Base-by-base conservation (phyloP, 2,888 invertebrate genomes). In the Philopedon plagiatum region DNA sequence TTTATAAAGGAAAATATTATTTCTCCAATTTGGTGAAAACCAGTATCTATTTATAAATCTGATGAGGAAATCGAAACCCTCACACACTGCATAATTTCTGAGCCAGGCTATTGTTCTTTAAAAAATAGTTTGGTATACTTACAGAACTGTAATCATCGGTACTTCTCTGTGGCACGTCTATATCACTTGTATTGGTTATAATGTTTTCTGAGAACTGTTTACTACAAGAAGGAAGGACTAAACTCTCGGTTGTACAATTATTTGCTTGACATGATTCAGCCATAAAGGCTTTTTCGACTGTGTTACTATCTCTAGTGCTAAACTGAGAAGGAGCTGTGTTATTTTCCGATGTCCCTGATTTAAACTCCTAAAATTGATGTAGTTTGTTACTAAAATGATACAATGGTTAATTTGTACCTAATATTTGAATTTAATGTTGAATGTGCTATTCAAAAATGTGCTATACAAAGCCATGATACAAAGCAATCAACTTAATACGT, bases 391-490 rank as follows among this genome's bases (percentile, higher is more conserved):
- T 26, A 26, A 26, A 26, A 26, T 26, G 34, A 34, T 34, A 34
- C 34, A 34, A 34, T 9, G 34, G 34, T 44, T 18, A 44, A 44
- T 18, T 44, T 44, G 44, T 18, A 44, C 19, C 23, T 49, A 49
- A 49, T 49, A 49, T 49, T 49, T 49, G 23, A 49, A n/a, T n/a
- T n/a, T n/a, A n/a, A 49, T 49, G 23, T 19, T 49, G 7, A 49
- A 44, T 44, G 44, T 44, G 44, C 1, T 9, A 9, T 49, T 49
- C 49, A 23, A 23, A 49, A 49, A 49, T n/a, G 49, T 49, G 49
- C 49, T 49, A 49, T 49, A 49, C 49, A 49, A 49, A 49, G 18
- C 49, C 49, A 49, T 23, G 49, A 49, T 49, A 49, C 49, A 49
- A 49, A 49, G 49, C 49, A 49, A 49, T 49, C 49, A 49, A 19